Percentiles rank a stretch among this genome's conserved stretches.
Evolutionary conservation across 2,888 invertebrate genomes (phyloP).

Genomic region (Scaptomyza cyrtandrae): DNA sequence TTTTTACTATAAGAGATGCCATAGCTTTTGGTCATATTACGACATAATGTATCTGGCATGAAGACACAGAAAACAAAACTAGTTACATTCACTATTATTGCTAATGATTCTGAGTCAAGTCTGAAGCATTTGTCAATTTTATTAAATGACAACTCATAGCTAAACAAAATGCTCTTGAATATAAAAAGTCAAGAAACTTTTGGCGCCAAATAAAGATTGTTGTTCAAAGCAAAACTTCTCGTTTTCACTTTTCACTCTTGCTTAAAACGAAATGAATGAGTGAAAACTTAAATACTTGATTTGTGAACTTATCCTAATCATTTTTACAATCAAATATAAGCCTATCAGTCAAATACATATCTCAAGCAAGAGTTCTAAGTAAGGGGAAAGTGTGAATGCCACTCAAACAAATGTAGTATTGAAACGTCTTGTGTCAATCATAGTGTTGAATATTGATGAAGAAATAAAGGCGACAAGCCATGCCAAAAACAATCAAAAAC

Average conservation of each 20-base stretch:
- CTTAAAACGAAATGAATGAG: too few relatives aligned
- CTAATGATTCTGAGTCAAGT: neutral
- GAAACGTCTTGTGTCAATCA: conserved; percentile 44
- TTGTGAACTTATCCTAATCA: too few relatives aligned
- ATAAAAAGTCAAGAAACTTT: neutral
- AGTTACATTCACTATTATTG: conserved; percentile 5
- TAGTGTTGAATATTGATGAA: conserved; percentile 49
- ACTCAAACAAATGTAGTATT: neutral
- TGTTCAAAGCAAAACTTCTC: neutral
- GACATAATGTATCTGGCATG: conserved; percentile 27
- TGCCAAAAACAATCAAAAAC: conserved; percentile 45
- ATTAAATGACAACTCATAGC: too few relatives aligned
- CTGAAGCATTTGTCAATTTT: neutral
- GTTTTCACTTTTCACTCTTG: neutral
- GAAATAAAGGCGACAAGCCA: conserved; percentile 27
- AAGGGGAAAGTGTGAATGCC: conserved; percentile 31
- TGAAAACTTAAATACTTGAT: too few relatives aligned
- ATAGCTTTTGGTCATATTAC: neutral
- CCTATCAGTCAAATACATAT: neutral
- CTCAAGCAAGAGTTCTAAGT: neutral
- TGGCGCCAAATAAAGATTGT: neutral
- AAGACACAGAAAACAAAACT: conserved; percentile 1
- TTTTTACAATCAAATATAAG: too few relatives aligned
- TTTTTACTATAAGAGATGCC: too few relatives aligned
- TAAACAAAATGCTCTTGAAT: too few relatives aligned